These are phyloP conservation scores for Dendrophyllia cribrosa DNA, from an alignment of 64 coral and sea anemone species.

Conservation along the genomic window DNA sequence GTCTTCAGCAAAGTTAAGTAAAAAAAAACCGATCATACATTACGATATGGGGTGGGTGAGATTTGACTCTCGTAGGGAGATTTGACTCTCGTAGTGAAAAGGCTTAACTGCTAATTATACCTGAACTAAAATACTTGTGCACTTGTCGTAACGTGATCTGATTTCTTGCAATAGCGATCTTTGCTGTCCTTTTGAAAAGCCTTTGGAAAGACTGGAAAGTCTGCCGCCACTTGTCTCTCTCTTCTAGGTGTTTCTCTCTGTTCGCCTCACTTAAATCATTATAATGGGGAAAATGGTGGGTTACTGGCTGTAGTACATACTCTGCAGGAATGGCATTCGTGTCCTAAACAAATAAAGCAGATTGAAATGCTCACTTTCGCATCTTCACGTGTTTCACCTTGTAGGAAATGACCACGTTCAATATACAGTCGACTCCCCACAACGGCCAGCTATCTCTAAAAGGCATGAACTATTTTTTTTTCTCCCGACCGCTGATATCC, in stretches of 20 bases:
- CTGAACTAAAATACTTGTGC: slow-evolving; percentile 90
- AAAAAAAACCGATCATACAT: no score
- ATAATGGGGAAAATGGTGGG: slow-evolving; percentile 69
- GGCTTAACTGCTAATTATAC: not conserved
- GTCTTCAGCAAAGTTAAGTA: no score
- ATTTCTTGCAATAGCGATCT: slow-evolving; percentile 45
- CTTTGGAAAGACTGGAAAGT: slow-evolving; percentile 78
- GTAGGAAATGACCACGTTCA: no score
- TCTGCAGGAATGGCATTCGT: slow-evolving; percentile 77
- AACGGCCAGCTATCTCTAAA: no score
- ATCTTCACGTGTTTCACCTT: no score
- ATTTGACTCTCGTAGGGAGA: no score
- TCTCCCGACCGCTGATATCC: no score
- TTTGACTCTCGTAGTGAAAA: no score
- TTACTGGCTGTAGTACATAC: slow-evolving; percentile 92
- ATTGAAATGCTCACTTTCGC: not conserved
- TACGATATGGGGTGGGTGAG: no score
- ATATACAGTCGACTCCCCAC: no score
- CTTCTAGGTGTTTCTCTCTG: slow-evolving; percentile 42
- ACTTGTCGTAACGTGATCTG: slow-evolving; percentile 51
- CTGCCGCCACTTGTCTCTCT: slow-evolving; percentile 83
- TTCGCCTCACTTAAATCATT: slow-evolving; percentile 75
- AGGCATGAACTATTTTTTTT: no score
- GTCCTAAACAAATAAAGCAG: slow-evolving; percentile 38
- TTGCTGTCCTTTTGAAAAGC: slow-evolving; percentile 70